Evolutionary conservation across 1,140 invertebrate genomes (phyloP), one percentile per base, ranked within the genome.

Genomic region (Macrostomum lignano): DNA sequence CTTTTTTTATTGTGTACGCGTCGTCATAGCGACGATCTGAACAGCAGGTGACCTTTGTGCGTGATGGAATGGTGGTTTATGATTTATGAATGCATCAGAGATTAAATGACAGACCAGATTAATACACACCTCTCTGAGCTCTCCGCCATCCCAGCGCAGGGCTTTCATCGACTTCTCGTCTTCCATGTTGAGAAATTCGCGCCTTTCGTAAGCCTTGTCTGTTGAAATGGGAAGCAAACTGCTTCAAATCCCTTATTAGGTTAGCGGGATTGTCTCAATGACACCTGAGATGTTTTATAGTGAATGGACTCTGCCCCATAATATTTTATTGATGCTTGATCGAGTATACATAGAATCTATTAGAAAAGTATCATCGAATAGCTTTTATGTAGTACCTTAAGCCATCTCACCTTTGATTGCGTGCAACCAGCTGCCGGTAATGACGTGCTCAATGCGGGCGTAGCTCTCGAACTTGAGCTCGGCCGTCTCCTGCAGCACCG

Each of bases 191-290:
- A 49, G 40, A 22, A 45, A 38, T 21, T 52, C 44, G 30, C 40
- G 41, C 24, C 51, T 44, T 31, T 52, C 40, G 39, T 55, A 55
- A 31, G 51, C 51, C 35, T 55, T 49, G 40, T 55, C 52, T 55
- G 33, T 14, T 40, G n/a, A n/a, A n/a, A n/a, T n/a, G n/a, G n/a
- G n/a, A n/a, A n/a, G n/a, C n/a, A n/a, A n/a, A n/a, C n/a, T n/a
- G n/a, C n/a, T n/a, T n/a, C n/a, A n/a, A n/a, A n/a, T n/a, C n/a
- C n/a, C n/a, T n/a, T n/a, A n/a, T n/a, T n/a, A n/a, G n/a, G n/a
- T n/a, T n/a, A n/a, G n/a, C n/a, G n/a, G n/a, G n/a, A n/a, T n/a
- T n/a, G n/a, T n/a, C n/a, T n/a, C n/a, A n/a, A n/a, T n/a, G n/a
- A n/a, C n/a, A n/a, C n/a, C n/a, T n/a, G n/a, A n/a, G n/a, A n/a